Conservation (phyloP, 2,113 vertebrate species). For the Ornithorhynchus anatinus region DNA sequence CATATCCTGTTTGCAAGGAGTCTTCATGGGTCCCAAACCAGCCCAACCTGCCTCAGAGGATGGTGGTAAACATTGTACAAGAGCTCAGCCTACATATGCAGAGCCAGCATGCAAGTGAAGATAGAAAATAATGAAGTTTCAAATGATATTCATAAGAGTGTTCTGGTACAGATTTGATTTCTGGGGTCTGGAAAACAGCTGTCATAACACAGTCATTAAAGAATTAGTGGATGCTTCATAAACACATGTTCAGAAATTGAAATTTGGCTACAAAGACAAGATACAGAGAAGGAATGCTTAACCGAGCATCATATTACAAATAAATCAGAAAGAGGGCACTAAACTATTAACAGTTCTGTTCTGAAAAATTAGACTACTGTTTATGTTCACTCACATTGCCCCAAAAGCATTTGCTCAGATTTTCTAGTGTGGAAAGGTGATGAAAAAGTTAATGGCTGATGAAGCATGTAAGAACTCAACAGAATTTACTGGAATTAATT, state of each 20-base stretch:
- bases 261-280: constrained; percentile 40
- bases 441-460: not conserved
- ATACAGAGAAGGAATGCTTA: constrained; percentile 14
- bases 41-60: too few species aligned
- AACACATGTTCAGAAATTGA: constrained; percentile 37
- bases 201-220: constrained; percentile 41
- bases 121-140: not conserved
- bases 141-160: constrained; percentile 32
- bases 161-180: constrained; percentile 14
- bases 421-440: not conserved
- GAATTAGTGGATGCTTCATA: constrained; percentile 28
- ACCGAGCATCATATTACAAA: not conserved
- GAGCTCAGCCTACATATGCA: not conserved
- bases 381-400: not conserved
- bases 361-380: not conserved
- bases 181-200: constrained; percentile 21
- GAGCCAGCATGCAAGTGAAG: not conserved
- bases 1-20: too few species aligned
- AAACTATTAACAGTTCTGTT: not conserved
- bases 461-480: too few species aligned
- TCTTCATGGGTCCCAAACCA: too few species aligned
- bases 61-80: too few species aligned
- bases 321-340: not conserved
- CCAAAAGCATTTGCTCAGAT: not conserved
- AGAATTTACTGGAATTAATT: too few species aligned